A percentile compares a stretch with the other conserved stretches of the same genome.
Evolutionary conservation across 1,140 invertebrate species (phyloP).

Genomic region (Stegodyphus dumicola): DNA sequence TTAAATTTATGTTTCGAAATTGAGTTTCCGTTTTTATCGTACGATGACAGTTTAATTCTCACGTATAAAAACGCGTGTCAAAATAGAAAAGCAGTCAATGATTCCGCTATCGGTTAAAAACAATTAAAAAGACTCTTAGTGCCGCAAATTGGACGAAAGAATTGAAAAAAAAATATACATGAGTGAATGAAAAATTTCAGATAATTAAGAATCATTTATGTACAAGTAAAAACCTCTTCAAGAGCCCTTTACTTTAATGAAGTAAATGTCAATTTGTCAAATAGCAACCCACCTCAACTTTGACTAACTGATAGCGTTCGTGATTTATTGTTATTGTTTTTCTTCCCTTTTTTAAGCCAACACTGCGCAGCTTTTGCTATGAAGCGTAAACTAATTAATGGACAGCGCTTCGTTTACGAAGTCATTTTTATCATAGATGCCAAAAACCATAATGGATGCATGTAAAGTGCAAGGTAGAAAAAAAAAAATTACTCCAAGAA

Average conservation of each 20-base stretch:
- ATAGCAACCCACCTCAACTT: constrained; percentile 16
- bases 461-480: not conserved
- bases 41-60: too few species aligned
- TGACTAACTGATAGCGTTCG: constrained; percentile 46
- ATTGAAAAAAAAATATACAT: too few species aligned
- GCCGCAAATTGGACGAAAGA: too few species aligned
- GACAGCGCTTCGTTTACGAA: constrained; percentile 1
- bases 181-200: too few species aligned
- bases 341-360: constrained; percentile 2
- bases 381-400: constrained; percentile 54
- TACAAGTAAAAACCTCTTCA: too few species aligned
- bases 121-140: too few species aligned
- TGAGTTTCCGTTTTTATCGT: too few species aligned
- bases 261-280: constrained; percentile 51
- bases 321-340: constrained; percentile 34
- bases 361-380: constrained; percentile 11
- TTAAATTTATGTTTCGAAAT: too few species aligned
- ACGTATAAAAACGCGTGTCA: too few species aligned
- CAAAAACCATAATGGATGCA: constrained; percentile 27
- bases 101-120: too few species aligned
- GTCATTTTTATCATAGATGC: constrained; percentile 40
- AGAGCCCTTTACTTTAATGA: constrained; percentile 39
- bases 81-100: too few species aligned
- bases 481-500: constrained; percentile 4
- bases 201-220: too few species aligned